A percentile compares a stretch with the other conserved stretches of the same genome.
These are phyloP conservation scores for Drosophila lini DNA, from an alignment of 1,140 invertebrate species.

Conservation along the genomic window DNA sequence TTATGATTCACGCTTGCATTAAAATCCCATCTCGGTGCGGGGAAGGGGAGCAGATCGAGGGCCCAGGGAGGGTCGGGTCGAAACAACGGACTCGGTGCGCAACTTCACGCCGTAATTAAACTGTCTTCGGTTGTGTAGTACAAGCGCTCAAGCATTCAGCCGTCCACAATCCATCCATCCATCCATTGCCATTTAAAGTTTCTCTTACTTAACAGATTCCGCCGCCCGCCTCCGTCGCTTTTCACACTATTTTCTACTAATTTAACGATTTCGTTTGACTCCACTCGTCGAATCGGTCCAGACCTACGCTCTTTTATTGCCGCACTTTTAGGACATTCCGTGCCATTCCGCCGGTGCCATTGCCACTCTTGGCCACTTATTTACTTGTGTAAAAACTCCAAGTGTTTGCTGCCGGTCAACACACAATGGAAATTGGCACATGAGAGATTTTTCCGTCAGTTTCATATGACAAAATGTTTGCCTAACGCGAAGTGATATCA, in stretches of 20 bases:
- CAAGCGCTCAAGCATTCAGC: constrained; percentile 74
- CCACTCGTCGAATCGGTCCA: constrained; percentile 39
- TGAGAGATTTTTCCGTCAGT: constrained; percentile 27
- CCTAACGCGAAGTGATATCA: neutral
- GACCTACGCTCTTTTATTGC: constrained; percentile 55
- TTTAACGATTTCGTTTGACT: constrained; percentile 78
- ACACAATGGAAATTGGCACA: constrained; percentile 60
- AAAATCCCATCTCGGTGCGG: constrained; percentile 64
- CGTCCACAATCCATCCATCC: constrained; percentile 75
- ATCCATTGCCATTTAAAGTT: constrained; percentile 72
- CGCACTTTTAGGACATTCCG: constrained; percentile 72
- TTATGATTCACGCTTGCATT: constrained; percentile 81
- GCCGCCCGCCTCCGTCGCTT: constrained; percentile 34
- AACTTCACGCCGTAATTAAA: constrained; percentile 83
- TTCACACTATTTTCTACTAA: constrained; percentile 81
- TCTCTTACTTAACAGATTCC: constrained; percentile 64
- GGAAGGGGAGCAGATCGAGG: constrained; percentile 37
- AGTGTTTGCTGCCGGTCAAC: constrained; percentile 42
- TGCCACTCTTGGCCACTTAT: constrained; percentile 38
- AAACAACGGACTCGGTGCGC: constrained; percentile 62
- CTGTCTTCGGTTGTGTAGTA: constrained; percentile 74
- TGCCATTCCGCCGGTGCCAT: neutral
- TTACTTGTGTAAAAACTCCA: constrained; percentile 48
- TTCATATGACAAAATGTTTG: constrained; percentile 12
- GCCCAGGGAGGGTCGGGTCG: constrained; percentile 2